phyloP scores from a whole-genome alignment of 2,888 invertebrate genomes.

The Cephalotes varians region DNA sequence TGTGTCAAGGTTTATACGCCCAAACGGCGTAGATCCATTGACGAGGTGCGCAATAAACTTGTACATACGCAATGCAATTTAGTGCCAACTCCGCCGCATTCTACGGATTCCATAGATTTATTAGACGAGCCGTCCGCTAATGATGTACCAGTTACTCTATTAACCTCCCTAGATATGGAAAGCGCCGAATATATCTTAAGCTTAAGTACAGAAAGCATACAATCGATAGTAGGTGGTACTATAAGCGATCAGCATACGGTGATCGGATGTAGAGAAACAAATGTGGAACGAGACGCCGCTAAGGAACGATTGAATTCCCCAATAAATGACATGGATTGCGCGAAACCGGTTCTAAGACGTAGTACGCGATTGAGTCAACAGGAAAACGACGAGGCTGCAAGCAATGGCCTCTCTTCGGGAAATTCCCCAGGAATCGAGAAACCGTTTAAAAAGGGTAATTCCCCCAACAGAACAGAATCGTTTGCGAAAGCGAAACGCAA shows the following conservation, averaged over 20 bases:
- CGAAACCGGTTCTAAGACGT: constrained; percentile 78
- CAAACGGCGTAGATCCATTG: constrained; percentile 79
- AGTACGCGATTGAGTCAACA: constrained; percentile 82
- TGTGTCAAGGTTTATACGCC: constrained; percentile 83
- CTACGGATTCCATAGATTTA: constrained; percentile 81
- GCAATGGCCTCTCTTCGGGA: constrained; percentile 61
- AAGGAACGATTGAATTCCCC: constrained; percentile 63
- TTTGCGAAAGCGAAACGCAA: constrained; percentile 66
- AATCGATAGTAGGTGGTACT: constrained; percentile 79
- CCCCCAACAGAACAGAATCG: constrained; percentile 60
- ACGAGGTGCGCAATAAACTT: constrained; percentile 69
- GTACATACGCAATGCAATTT: constrained; percentile 56
- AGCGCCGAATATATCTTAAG: constrained; percentile 81
- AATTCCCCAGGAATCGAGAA: constrained; percentile 47
- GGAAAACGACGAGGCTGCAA: constrained; percentile 77
- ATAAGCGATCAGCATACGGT: constrained; percentile 68
- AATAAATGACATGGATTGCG: constrained; percentile 59
- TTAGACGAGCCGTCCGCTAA: constrained; percentile 77
- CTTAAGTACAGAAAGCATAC: constrained; percentile 79
- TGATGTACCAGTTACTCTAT: constrained; percentile 79
- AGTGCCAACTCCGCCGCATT: constrained; percentile 59
- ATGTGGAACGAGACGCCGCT: constrained; percentile 56
- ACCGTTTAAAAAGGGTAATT: constrained; percentile 61
- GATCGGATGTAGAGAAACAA: constrained; percentile 52
- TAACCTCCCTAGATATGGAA: constrained; percentile 80